phyloP scores from a whole-genome alignment of 2,113 vertebrate genomes.

The Periophthalmodon schlosseri region DNA sequence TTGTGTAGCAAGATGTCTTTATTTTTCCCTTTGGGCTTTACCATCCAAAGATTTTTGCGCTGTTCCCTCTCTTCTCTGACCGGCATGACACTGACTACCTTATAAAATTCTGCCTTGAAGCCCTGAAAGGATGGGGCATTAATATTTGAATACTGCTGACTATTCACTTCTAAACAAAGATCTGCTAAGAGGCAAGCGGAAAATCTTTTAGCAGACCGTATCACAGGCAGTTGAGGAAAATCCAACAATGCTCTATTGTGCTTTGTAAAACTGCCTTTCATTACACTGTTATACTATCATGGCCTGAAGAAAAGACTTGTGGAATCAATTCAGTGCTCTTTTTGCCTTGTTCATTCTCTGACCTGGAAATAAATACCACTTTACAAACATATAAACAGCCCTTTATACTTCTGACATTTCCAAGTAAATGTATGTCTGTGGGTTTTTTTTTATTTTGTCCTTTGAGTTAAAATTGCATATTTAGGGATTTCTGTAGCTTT shows the following conservation, averaged over 20 bases:
- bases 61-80: slow-evolving; percentile 33
- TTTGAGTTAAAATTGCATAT: not conserved
- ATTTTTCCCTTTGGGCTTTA: slow-evolving; percentile 16
- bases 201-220: slow-evolving; percentile 41
- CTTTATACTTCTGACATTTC: not conserved
- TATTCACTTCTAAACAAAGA: slow-evolving; percentile 40
- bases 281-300: not conserved
- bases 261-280: slow-evolving; percentile 7
- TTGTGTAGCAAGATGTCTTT: not conserved
- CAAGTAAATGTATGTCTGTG: not conserved
- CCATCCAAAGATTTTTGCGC: slow-evolving; percentile 5
- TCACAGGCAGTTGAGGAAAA: slow-evolving; percentile 17
- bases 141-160: slow-evolving; percentile 64
- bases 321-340: slow-evolving; percentile 1
- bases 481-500: not conserved
- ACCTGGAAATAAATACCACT: not conserved
- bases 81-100: slow-evolving; percentile 42
- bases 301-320: not conserved
- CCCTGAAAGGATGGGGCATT: slow-evolving; percentile 39
- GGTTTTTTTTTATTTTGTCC: not conserved
- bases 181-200: slow-evolving; percentile 38
- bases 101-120: slow-evolving; percentile 56
- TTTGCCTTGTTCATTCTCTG: slow-evolving; percentile 13
- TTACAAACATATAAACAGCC: not conserved
- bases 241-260: slow-evolving; percentile 21